Base-by-base conservation (phyloP, 2,113 vertebrate species). In the Anser brachyrhynchus region DNA sequence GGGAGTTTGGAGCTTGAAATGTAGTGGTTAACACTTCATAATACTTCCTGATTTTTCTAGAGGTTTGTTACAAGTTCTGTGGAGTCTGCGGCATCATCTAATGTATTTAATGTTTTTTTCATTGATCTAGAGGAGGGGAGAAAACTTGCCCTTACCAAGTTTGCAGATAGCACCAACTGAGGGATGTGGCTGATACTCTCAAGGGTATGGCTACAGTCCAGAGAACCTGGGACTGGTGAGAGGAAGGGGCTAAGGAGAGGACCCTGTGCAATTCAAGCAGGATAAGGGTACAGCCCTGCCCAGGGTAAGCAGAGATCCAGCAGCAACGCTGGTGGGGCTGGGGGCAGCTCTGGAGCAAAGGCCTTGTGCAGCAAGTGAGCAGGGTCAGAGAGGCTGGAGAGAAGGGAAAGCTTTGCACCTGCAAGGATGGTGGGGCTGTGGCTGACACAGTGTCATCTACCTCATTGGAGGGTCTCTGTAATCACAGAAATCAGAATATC, bases 391-490 rank as follows among this genome's bases (percentile, higher is more conserved):
- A 33, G 16, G 16, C 4, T 20, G 15, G 14, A 49, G 12, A 4
- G 54, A 15, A 44, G 2, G 7, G 20, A 55, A n/a, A 23, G 13
- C 2, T 58, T 69, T 55, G 14, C 6, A 3, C 11, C 19, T 3
- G 1, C 1, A 1, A 5, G 11, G 67, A 3, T 3, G 69, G 6
- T 16, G 65, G 52, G 22, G 6, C 31, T 5, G 11, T 51, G 28
- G 14, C 39, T 66, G 3, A 5, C 9, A 8, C 39, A 4, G 4
- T 64, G 13, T 12, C 37, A 3, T n/a, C 52, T 35, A 10, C 2
- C 1, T 57, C 6, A 5, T 46, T 52, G 39, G 4, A 57, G 33
- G 3, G 5, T 37, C 76, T 84, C 26, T 52, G 13, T 10, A 52
- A 26, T 52, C 51, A 26, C 22, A 52, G 51, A 52, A 52, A 26